These are phyloP conservation scores for Sminthurinus signatus DNA, from an alignment of 1,140 invertebrate genomes.

Conservation along the genomic window DNA sequence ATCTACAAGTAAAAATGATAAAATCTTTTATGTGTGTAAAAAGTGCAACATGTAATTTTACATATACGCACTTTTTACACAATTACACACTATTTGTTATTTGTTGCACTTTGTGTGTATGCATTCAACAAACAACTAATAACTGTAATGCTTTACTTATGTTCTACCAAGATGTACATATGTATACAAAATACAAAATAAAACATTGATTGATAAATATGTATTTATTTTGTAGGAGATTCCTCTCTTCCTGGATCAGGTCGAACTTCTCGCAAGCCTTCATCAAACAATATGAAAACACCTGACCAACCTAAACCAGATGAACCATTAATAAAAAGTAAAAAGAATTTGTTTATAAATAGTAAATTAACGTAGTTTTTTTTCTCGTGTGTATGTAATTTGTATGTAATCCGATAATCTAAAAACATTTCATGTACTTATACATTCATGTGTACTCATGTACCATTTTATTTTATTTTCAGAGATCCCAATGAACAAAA, in stretches of 20 bases:
- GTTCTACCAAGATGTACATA: no score
- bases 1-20: no score
- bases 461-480: slow-evolving; percentile 23
- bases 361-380: not conserved
- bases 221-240: not conserved
- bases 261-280: not conserved
- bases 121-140: no score
- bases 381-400: slow-evolving; percentile 3
- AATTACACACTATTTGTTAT: no score
- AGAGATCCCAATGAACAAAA: slow-evolving; percentile 86
- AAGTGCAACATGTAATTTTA: no score
- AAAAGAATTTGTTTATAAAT: not conserved
- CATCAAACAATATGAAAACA: not conserved
- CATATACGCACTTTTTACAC: no score
- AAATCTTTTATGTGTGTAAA: no score
- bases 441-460: not conserved
- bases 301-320: not conserved
- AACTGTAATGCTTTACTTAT: no score
- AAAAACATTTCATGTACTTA: not conserved
- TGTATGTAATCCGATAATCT: not conserved
- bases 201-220: no score
- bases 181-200: no score
- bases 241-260: not conserved
- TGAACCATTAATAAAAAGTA: not conserved
- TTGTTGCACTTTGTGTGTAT: no score